Base-by-base conservation (phyloP, 2,888 invertebrate genomes). In the Archaeoteleia sp. region DNA sequence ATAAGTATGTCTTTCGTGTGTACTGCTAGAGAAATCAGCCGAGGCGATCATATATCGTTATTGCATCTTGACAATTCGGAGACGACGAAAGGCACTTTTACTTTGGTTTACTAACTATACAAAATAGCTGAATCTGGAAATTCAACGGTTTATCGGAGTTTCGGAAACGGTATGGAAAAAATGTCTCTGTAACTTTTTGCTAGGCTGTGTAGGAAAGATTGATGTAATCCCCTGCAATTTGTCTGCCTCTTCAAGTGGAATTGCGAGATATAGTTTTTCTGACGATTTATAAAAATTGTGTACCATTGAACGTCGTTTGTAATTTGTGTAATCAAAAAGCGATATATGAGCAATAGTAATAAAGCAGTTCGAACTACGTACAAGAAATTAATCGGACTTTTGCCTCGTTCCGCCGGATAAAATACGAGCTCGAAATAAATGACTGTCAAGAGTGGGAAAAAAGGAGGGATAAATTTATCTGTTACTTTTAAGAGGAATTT, bases 361-460 rank as follows among this genome's bases (percentile, higher is more conserved):
- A 43, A 58, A 65, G 45, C 30, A 15, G 42, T 58, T 60, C 29
- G 29, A 43, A 54, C 29, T 58, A 43, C 4, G 42, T 14, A 34
- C 53, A 48, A 53, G 54, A 66, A 66, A 66, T 13, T 48, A 48
- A 66, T 58, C 53, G 57, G 9, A 34, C 30, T 40, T 53, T 53
- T 30, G 46, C 29, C 12, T 53, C 40, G 32, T 34, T 45, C 51
- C 27, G 39, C 35, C 8, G 46, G 40, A 34, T 49, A 40, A 42
- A 43, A 42, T 43, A 49, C 27, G 57, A 57, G 25, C n/a, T 5
- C 20, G 29, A 13, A 17, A 32, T 39, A 35, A 45, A 39, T 12
- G 17, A 46, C 15, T 20, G 8, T 17, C 12, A 27, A 37, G 6
- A 9, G 17, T 13, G 14, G 14, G 8, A 13, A 12, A 32, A 20